A percentile compares a stretch with the other conserved stretches of the same genome.
These are phyloP conservation scores for Lasiurus cinereus DNA, from an alignment of 2,113 vertebrate species.

Conservation along the genomic window DNA sequence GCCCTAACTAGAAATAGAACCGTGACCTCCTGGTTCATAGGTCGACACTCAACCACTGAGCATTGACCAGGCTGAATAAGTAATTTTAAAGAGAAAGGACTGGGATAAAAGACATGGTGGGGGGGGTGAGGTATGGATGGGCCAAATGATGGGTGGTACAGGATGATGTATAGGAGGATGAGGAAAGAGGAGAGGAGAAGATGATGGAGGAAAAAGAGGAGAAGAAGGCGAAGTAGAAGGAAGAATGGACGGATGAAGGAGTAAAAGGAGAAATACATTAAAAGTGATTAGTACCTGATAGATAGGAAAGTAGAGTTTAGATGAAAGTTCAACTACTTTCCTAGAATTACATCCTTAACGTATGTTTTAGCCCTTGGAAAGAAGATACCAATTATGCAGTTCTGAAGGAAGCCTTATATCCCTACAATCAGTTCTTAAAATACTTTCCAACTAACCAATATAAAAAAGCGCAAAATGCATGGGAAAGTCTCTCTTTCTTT, in stretches of 20 bases:
- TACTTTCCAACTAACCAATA: not conserved
- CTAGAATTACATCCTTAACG: conserved; percentile 42
- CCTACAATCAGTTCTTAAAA: conserved; percentile 12
- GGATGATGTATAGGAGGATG: not conserved
- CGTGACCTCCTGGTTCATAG: no score
- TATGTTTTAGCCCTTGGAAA: conserved; percentile 25
- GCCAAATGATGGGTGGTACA: not conserved
- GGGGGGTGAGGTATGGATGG: not conserved
- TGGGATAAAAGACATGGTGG: no score
- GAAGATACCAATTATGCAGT: not conserved
- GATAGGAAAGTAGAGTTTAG: not conserved
- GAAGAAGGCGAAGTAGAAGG: not conserved
- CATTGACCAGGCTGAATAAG: no score
- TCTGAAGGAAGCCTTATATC: conserved; percentile 6
- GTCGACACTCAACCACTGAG: no score
- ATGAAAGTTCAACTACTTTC: conserved; percentile 38
- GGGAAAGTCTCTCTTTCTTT: not conserved
- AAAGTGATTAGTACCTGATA: not conserved
- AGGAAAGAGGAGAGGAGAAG: not conserved
- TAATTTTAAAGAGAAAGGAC: no score
- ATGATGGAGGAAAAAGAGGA: not conserved
- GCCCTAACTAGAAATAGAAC: no score
- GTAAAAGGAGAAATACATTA: not conserved
- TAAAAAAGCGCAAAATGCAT: not conserved
- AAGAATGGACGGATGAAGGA: not conserved